Conservation (phyloP, 35 echinoderm and acorn worm genomes). For the Heliocidaris erythrogramma region DNA sequence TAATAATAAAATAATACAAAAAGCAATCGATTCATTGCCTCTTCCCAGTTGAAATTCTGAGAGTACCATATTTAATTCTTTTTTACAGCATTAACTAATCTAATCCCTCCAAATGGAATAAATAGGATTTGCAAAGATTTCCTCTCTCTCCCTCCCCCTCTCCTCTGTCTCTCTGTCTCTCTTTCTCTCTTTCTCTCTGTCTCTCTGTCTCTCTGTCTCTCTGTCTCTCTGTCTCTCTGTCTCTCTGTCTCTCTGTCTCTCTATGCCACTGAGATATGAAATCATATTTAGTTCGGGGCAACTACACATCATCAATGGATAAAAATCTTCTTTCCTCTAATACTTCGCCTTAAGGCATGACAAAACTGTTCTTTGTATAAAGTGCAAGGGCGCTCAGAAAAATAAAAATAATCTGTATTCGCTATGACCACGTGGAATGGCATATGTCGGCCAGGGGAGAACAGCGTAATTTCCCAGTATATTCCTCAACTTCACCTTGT, state of each 20-base stretch:
- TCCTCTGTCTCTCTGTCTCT: neutral
- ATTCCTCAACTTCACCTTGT: neutral
- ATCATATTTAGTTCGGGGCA: conserved; percentile 2
- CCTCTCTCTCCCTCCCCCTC: neutral
- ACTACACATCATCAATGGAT: neutral
- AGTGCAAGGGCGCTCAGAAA: neutral
- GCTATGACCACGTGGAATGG: neutral
- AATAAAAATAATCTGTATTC: neutral
- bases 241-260: neutral
- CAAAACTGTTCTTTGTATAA: conserved; percentile 18
- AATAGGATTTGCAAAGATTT: neutral
- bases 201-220: neutral
- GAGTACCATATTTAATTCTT: neutral
- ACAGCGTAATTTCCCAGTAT: neutral
- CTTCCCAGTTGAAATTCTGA: neutral
- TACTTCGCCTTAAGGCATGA: neutral
- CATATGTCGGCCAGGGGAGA: neutral
- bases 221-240: too few species aligned
- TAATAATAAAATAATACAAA: too few species aligned
- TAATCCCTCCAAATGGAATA: neutral
- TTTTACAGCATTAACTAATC: neutral
- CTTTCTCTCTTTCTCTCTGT: neutral
- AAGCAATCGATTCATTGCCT: neutral
- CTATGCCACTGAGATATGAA: neutral
- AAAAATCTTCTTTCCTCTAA: neutral